Conservation (phyloP, 2,113 vertebrate species). For the Poicephalus meyeri region DNA sequence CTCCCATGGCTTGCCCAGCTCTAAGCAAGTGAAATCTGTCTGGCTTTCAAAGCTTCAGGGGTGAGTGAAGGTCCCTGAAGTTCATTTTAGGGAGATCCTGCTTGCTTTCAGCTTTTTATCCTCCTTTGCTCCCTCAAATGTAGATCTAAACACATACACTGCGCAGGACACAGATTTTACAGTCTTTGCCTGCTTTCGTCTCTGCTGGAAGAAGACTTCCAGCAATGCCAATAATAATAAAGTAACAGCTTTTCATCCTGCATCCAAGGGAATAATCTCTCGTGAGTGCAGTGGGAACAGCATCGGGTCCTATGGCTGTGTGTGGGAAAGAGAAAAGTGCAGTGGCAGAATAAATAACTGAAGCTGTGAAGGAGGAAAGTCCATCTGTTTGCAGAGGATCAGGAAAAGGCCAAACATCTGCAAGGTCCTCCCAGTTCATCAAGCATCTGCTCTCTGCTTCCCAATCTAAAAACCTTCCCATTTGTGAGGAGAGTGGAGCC, state of each 20-base stretch:
- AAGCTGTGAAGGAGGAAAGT: conserved; percentile 49
- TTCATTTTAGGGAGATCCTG: neutral
- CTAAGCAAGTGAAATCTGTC: neutral
- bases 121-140: neutral
- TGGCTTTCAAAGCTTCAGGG: neutral
- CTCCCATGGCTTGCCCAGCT: accelerated
- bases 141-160: accelerated
- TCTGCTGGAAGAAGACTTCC: neutral
- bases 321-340: conserved; percentile 52
- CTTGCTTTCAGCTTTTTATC: neutral
- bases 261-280: neutral
- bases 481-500: neutral
- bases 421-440: conserved; percentile 47
- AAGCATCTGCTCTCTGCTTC: conserved; percentile 40
- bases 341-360: conserved; percentile 43
- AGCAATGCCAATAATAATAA: conserved; percentile 20
- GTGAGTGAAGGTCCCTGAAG: neutral
- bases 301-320: neutral
- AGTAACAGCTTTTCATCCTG: neutral
- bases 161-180: neutral
- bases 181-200: neutral
- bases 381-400: conserved; percentile 2
- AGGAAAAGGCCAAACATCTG: conserved; percentile 60
- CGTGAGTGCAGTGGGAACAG: neutral
- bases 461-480: neutral